A percentile compares a stretch with the other conserved stretches of the same genome.
Evolutionary conservation across 2,888 invertebrate species (phyloP).

Genomic region (Tenthredo livida): DNA sequence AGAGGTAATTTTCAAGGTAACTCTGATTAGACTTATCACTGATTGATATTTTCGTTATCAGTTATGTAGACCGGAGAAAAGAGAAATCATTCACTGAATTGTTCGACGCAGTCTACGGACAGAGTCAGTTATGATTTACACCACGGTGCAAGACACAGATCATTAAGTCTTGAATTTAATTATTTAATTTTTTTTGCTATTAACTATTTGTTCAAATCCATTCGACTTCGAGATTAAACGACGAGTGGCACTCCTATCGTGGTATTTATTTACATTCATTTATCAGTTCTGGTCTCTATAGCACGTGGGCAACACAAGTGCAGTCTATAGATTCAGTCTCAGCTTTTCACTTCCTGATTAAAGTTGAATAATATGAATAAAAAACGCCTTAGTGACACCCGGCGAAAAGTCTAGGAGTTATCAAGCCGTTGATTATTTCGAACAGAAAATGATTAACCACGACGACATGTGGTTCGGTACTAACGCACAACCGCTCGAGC

Average conservation of each 20-base stretch:
- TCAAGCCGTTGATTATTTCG: conserved; percentile 32
- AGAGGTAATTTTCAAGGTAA: conserved; percentile 36
- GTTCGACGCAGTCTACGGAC: background rate
- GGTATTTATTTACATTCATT: background rate
- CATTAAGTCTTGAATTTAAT: background rate
- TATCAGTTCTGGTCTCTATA: background rate
- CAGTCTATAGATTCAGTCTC: background rate
- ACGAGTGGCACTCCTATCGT: background rate
- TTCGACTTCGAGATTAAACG: background rate
- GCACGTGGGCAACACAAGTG: background rate
- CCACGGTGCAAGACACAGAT: background rate
- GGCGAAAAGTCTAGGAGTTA: background rate
- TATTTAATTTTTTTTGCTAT: background rate
- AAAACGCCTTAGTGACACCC: conserved; percentile 7
- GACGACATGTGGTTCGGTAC: conserved; percentile 46
- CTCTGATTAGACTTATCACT: conserved; percentile 42
- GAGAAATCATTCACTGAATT: background rate
- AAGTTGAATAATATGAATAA: background rate
- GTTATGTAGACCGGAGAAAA: background rate
- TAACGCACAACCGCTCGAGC: conserved; percentile 36
- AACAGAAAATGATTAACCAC: conserved; percentile 46
- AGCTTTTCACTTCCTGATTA: background rate
- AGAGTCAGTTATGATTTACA: conserved; percentile 1
- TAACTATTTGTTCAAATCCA: background rate
- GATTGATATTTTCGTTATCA: conserved; percentile 48